Evolutionary conservation across 2,888 invertebrate genomes (phyloP), one percentile per base, ranked within the genome.

Genomic region (Amorpha juglandis): DNA sequence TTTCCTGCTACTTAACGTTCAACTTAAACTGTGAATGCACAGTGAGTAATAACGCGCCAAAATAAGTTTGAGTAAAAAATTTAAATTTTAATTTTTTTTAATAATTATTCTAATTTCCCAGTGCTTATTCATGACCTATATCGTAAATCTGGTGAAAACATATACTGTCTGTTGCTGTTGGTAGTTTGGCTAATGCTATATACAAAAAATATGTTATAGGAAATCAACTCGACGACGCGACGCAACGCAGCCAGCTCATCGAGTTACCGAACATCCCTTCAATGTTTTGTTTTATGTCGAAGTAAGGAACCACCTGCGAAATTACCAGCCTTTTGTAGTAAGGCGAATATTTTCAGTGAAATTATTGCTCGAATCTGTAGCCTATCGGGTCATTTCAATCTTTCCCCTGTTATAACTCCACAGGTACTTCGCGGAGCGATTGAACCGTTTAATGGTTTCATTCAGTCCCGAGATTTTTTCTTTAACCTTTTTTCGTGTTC

Each of bases 301-400:
- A n/a, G n/a, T n/a, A n/a, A n/a, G n/a, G 27, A 27, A 1, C 27
- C 27, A 27, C 27, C 4, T 27, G 27, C 27, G 1, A 1, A 4
- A 3, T 27, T 27, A 4, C 27, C 27, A 4, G 27, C 27, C 27
- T n/a, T n/a, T n/a, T n/a, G n/a, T n/a, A 88, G 84, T 85, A 84
- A 83, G 79, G 86, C 84, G 82, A 83, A 84, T 86, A 89, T 90
- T 92, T 92, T 92, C 83, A 92, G 90, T 27, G 86, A 92, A 89
- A 91, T n/a, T n/a, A 92, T 90, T 88, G n/a, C 89, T 84, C 89
- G 92, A 91, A 90, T 81, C 69, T 63, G 80, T 72, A 74, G 76
- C 76, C 89, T 91, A 93, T 93, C 92, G 85, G 81, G 86, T 89
- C 88, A 89, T 91, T 91, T 90, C 87, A 89, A 93, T 92, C 92